Evolutionary conservation across 2,797 vertebrate genomes (phyloP).

Genomic region (Gymnopithys bicolor): DNA sequence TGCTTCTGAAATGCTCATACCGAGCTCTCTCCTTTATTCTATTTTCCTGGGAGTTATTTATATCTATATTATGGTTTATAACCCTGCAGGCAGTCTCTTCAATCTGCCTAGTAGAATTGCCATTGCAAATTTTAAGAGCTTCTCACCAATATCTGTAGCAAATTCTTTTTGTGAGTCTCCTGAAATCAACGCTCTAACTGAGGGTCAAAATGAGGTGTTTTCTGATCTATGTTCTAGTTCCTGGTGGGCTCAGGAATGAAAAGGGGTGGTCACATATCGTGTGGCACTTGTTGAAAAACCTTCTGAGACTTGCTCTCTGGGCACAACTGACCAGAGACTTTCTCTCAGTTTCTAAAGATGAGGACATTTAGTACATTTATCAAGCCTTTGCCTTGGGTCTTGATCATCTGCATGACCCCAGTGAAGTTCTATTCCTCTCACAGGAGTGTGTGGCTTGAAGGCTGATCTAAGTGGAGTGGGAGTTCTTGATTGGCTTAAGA

Average conservation of each 20-base stretch:
- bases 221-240: neutral
- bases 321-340: neutral
- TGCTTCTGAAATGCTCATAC: neutral
- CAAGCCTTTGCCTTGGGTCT: neutral
- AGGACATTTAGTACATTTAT: neutral
- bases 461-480: neutral
- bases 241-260: neutral
- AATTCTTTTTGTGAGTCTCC: neutral
- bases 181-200: neutral
- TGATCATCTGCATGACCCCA: neutral
- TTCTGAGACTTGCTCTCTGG: neutral
- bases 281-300: neutral
- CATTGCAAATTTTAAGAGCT: neutral
- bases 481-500: neutral
- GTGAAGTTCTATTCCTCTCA: neutral
- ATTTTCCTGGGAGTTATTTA: neutral
- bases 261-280: neutral
- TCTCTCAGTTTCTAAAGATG: neutral
- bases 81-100: neutral
- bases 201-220: neutral
- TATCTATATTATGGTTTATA: neutral
- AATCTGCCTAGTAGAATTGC: neutral
- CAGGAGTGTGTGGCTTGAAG: neutral
- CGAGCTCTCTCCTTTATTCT: neutral
- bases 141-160: neutral